phyloP scores from a whole-genome alignment of 2,888 invertebrate species.

The Mesochorus sp. region DNA sequence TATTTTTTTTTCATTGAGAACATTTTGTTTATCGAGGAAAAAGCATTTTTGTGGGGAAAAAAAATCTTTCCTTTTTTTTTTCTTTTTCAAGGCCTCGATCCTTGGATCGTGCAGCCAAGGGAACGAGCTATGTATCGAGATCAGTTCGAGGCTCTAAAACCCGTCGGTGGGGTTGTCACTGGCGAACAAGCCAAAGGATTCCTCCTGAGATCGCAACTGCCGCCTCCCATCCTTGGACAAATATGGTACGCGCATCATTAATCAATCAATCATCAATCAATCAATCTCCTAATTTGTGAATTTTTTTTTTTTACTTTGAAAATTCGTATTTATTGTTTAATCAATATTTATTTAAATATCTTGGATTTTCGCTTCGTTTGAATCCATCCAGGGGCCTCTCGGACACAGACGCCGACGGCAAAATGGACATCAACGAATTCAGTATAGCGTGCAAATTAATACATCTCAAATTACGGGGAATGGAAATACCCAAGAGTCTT shows the following conservation, averaged over 20 bases:
- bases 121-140: constrained; percentile 95
- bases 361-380: no score
- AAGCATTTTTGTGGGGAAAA: background rate
- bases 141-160: constrained; percentile 94
- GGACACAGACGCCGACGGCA: constrained; percentile 98
- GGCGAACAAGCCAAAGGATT: constrained; percentile 97
- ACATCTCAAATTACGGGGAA: constrained; percentile 94
- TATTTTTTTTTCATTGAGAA: background rate
- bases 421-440: constrained; percentile 97
- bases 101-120: constrained; percentile 93
- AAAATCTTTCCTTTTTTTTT: background rate
- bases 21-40: background rate
- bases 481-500: constrained; percentile 93
- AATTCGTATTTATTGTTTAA: background rate
- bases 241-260: constrained; percentile 89
- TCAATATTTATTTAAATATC: constrained; percentile 15
- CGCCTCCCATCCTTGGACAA: constrained; percentile 94
- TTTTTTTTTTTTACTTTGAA: background rate
- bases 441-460: constrained; percentile 99
- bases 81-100: constrained; percentile 84
- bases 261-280: background rate
- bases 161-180: constrained; percentile 93
- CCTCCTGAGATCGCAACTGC: constrained; percentile 95
- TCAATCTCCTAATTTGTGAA: background rate
- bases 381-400: constrained; percentile 88